These are phyloP conservation scores for Adelosebastes latens DNA, from an alignment of 2,797 vertebrate genomes.

Conservation along the genomic window DNA sequence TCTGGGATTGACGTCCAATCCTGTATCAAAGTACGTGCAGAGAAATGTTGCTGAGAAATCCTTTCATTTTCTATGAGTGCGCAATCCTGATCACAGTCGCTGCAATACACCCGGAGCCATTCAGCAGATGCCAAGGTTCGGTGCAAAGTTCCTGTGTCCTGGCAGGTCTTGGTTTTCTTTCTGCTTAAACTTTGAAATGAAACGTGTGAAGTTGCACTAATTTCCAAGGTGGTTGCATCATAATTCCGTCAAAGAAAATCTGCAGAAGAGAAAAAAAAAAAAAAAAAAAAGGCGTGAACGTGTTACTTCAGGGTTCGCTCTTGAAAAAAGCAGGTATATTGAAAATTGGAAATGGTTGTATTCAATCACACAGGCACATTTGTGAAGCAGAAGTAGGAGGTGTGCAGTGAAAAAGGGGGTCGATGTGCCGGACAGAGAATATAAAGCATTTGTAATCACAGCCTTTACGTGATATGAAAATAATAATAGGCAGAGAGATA, in stretches of 20 bases:
- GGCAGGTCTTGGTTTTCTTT: conserved; percentile 21
- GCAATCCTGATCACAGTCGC: conserved; percentile 7
- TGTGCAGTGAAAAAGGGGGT: background rate
- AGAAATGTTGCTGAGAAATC: conserved; percentile 5
- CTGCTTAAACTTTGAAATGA: conserved; percentile 47
- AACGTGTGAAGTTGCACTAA: conserved; percentile 61
- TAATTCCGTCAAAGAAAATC: conserved; percentile 31
- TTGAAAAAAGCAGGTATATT: conserved; percentile 35
- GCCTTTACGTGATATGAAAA: conserved; percentile 21
- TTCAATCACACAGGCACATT: conserved; percentile 33
- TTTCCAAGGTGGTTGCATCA: conserved; percentile 68
- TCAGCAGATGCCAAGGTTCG: conserved; percentile 11
- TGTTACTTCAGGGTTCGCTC: conserved; percentile 39
- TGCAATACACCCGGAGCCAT: conserved; percentile 10
- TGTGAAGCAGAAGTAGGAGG: conserved; percentile 4
- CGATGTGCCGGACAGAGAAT: background rate
- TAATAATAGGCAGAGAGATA: conserved; percentile 22
- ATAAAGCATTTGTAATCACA: conserved; percentile 40
- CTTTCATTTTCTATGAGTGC: conserved; percentile 12
- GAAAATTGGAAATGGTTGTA: conserved; percentile 40
- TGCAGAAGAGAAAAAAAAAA: background rate
- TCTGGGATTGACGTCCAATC: background rate
- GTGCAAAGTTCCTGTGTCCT: conserved; percentile 27
- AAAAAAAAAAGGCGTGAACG: conserved; percentile 7
- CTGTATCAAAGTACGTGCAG: background rate